phyloP scores from a whole-genome alignment of 2,113 vertebrate species.

The Genyomyrus donnyi region DNA sequence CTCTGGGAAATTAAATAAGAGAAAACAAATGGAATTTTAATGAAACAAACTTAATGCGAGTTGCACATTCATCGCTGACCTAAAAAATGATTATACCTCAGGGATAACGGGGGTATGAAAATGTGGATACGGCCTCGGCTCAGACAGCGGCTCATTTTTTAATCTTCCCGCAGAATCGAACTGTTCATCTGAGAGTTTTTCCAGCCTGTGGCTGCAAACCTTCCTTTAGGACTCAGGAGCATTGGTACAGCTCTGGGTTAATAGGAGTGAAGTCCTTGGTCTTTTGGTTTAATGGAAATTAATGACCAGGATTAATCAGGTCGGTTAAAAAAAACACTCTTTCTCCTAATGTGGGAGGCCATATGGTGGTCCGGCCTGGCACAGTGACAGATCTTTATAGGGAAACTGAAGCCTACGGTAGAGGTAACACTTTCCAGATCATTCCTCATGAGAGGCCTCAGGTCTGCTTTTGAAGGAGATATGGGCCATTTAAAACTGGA shows the following conservation, averaged over 20 bases:
- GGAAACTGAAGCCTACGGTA: neutral
- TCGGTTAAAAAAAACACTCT: neutral
- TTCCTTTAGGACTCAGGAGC: neutral
- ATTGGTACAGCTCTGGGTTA: neutral
- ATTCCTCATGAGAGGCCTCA: neutral
- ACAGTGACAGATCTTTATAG: neutral
- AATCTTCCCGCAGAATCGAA: neutral
- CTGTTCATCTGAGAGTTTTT: neutral
- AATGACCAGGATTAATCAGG: neutral
- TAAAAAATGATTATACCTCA: conserved; percentile 1
- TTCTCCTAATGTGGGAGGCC: neutral
- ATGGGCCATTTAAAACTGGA: neutral
- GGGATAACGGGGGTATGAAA: neutral
- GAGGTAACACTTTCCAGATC: neutral
- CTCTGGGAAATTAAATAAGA: conserved; percentile 3
- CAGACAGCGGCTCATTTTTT: neutral
- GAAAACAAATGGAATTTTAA: conserved; percentile 16
- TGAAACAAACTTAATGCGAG: conserved; percentile 8
- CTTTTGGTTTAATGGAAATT: neutral
- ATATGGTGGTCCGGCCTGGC: neutral
- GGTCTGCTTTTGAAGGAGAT: neutral
- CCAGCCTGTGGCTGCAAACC: neutral
- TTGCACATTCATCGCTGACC: neutral
- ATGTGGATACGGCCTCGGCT: neutral
- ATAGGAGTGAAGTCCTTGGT: neutral